Evolutionary conservation across 53 echinoderm and acorn worm genomes (phyloP).

Genomic region (Temnopleurus reevesii): DNA sequence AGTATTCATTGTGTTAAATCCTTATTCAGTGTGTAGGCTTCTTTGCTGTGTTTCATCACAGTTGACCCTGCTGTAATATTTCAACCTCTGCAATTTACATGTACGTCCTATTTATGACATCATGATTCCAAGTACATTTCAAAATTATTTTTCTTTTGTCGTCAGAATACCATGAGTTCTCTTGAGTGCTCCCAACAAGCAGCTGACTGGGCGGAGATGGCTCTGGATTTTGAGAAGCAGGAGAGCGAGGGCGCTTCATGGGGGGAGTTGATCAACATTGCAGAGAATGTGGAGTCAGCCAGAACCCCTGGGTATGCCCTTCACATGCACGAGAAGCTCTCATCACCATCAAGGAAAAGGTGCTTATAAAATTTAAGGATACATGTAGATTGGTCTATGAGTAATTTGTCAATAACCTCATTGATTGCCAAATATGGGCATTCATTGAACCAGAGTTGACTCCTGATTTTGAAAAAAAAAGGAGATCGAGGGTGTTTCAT

Average conservation of each 20-base stretch:
- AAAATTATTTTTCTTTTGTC: not conserved
- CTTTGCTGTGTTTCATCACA: too few species aligned
- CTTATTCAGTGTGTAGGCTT: too few species aligned
- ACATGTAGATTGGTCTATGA: not conserved
- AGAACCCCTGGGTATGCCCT: constrained; percentile 95
- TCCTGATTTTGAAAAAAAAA: too few species aligned
- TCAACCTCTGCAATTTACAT: too few species aligned
- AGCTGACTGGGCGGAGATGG: constrained; percentile 91
- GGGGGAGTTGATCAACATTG: constrained; percentile 84
- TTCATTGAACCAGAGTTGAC: too few species aligned
- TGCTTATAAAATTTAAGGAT: not conserved
- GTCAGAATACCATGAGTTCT: constrained; percentile 91
- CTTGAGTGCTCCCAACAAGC: constrained; percentile 84
- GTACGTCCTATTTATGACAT: too few species aligned
- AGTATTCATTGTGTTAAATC: too few species aligned
- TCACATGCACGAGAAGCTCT: constrained; percentile 99
- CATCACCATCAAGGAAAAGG: constrained; percentile 98
- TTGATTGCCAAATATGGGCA: too few species aligned
- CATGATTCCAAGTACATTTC: too few species aligned
- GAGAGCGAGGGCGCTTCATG: constrained; percentile 73
- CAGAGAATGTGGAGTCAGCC: constrained; percentile 72
- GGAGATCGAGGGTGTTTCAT: too few species aligned
- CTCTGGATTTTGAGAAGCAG: constrained; percentile 80
- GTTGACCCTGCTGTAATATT: too few species aligned
- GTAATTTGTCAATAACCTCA: too few species aligned